These are phyloP conservation scores for Bembecia ichneumoniformis DNA, from an alignment of 2,888 invertebrate species.

Conservation along the genomic window DNA sequence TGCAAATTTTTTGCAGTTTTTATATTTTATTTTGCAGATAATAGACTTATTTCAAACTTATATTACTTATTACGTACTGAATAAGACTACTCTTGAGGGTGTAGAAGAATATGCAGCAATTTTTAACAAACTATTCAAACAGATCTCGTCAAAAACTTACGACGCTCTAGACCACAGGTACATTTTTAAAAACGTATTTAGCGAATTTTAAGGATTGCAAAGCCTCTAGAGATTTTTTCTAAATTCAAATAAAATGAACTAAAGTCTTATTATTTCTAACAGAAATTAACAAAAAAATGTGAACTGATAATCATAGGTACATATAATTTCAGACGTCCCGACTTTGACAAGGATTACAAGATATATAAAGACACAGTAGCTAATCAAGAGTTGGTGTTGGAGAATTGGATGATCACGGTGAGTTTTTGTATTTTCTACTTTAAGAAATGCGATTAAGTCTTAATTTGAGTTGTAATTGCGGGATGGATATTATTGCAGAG, in stretches of 20 bases:
- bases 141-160: slow-evolving; percentile 80
- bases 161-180: slow-evolving; percentile 86
- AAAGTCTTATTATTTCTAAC: not conserved
- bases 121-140: slow-evolving; percentile 77
- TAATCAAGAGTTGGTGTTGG: slow-evolving; percentile 79
- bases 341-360: slow-evolving; percentile 84
- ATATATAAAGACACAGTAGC: slow-evolving; percentile 78
- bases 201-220: not conserved
- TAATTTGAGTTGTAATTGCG: not conserved
- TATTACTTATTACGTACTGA: slow-evolving; percentile 80
- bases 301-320: too few species aligned
- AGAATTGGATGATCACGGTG: slow-evolving; percentile 78
- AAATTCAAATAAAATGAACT: not conserved
- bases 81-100: slow-evolving; percentile 84
- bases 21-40: slow-evolving; percentile 67
- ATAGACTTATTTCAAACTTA: slow-evolving; percentile 81
- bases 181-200: slow-evolving; percentile 16
- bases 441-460: not conserved
- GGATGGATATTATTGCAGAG: slow-evolving; percentile 29
- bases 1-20: too few species aligned
- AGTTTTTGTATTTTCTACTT: slow-evolving; percentile 10
- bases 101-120: slow-evolving; percentile 80
- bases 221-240: not conserved
- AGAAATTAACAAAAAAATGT: too few species aligned
- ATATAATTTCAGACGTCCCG: slow-evolving; percentile 45